Conservation (phyloP, 2,888 invertebrate genomes). For the Clusia tigrina region DNA sequence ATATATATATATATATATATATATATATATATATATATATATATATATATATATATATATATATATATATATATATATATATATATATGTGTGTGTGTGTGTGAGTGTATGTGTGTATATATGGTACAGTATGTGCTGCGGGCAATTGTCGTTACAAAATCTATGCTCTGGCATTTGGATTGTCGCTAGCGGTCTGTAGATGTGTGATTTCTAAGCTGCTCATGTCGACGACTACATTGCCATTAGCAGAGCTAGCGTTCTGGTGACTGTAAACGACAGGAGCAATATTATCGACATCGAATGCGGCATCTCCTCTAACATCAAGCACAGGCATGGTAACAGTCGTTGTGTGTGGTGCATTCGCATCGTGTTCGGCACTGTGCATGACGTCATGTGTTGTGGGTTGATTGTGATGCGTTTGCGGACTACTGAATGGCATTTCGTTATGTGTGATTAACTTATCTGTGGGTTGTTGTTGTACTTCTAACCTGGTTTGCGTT, state of each 20-base stretch:
- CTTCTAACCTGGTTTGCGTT: conserved; percentile 67
- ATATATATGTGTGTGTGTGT: too few relatives aligned
- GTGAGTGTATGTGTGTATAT: too few relatives aligned
- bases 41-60: too few relatives aligned
- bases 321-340: not conserved
- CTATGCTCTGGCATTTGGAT: not conserved
- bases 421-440: conserved; percentile 44
- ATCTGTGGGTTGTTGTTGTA: conserved; percentile 58
- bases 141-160: not conserved
- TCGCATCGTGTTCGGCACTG: conserved; percentile 34
- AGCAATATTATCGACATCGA: too few relatives aligned
- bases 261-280: too few relatives aligned
- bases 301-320: conserved; percentile 10
- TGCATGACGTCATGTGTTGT: conserved; percentile 31
- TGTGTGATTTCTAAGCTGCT: conserved; percentile 26
- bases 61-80: too few relatives aligned
- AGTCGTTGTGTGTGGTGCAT: conserved; percentile 34
- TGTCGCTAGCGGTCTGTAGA: not conserved
- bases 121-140: too few relatives aligned
- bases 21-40: too few relatives aligned
- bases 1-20: too few relatives aligned
- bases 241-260: conserved; percentile 24
- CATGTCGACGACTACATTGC: conserved; percentile 45
- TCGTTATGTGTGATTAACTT: conserved; percentile 57
- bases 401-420: conserved; percentile 35